Evolutionary conservation across 2,113 vertebrate species (phyloP).

Genomic region (Zosterops borbonicus): DNA sequence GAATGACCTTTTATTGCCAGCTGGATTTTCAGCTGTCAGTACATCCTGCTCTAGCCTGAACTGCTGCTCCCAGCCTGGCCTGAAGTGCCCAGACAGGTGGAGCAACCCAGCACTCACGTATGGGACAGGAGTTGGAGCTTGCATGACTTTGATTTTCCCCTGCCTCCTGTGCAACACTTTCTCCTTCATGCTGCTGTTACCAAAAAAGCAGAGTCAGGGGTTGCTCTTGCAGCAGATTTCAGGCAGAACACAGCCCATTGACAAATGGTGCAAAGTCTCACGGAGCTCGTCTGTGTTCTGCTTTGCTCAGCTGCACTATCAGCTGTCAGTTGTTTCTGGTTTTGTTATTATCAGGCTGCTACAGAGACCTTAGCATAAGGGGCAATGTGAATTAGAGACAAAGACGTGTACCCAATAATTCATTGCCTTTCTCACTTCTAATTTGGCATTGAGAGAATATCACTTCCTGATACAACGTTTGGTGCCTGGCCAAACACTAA

Average conservation of each 20-base stretch:
- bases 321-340: background rate
- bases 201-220: background rate
- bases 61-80: background rate
- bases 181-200: background rate
- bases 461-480: background rate
- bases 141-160: background rate
- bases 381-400: background rate
- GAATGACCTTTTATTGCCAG: background rate
- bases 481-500: background rate
- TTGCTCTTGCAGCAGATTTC: background rate
- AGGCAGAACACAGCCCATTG: background rate
- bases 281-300: background rate
- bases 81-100: background rate
- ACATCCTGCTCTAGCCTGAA: background rate
- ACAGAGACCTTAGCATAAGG: background rate
- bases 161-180: background rate
- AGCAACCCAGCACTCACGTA: rapidly evolving
- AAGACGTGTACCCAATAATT: background rate
- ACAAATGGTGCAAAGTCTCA: background rate
- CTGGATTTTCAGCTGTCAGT: background rate
- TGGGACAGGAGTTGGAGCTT: background rate
- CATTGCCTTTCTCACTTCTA: background rate
- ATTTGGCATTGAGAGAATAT: background rate
- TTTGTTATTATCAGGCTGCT: background rate
- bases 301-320: background rate